Evolutionary conservation across 2,797 vertebrate species (phyloP).

Genomic region (Galago senegalensis): DNA sequence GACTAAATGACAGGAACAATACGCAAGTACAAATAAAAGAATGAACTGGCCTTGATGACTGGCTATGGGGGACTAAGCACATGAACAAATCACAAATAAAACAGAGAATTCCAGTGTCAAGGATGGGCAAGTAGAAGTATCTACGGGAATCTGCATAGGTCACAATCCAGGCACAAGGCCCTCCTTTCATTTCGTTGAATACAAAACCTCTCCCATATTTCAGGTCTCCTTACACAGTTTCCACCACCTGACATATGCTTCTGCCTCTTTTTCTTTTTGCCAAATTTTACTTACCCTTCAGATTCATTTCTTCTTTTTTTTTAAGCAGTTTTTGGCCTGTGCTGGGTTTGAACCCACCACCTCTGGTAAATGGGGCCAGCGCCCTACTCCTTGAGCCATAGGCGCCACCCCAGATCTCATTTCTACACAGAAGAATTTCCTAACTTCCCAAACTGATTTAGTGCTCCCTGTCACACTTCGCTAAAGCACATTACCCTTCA

Average conservation of each 20-base stretch:
- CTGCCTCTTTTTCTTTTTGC: neutral
- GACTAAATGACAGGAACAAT: neutral
- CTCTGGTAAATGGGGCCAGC: no score
- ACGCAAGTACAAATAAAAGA: neutral
- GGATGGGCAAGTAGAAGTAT: neutral
- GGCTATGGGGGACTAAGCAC: neutral
- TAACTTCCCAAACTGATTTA: neutral
- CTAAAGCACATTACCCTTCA: neutral
- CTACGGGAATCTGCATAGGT: neutral
- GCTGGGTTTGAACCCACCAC: no score
- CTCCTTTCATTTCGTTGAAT: neutral
- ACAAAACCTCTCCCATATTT: neutral
- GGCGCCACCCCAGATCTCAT: neutral
- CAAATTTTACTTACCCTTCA: neutral
- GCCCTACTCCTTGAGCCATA: no score
- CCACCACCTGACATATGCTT: neutral
- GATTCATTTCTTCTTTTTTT: no score
- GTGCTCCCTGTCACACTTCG: neutral
- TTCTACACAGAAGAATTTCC: neutral
- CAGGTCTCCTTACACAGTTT: neutral
- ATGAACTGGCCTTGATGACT: neutral
- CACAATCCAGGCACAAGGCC: neutral
- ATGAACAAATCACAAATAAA: neutral
- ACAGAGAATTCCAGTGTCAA: neutral
- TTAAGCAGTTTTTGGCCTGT: no score